Evolutionary conservation across 1,140 invertebrate species (phyloP), one percentile per base, ranked within the genome.

Genomic region (Cyphomyrmex costatus): DNA sequence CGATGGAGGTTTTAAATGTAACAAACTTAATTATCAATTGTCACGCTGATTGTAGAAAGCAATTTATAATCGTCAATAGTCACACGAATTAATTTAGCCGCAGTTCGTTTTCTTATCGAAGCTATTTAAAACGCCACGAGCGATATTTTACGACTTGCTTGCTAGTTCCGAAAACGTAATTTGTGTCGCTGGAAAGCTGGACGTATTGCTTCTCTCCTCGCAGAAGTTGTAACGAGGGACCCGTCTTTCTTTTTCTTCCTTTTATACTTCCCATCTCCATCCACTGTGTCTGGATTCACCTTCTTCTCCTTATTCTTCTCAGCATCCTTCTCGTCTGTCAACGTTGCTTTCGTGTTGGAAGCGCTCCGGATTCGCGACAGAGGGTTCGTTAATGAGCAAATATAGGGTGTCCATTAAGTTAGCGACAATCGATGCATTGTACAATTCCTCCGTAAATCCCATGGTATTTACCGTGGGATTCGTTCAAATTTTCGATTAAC

Each of bases 321-420:
- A 86, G 83, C 85, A 71, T 76, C 85, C 76, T 79, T 80, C 78
- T 85, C 83, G 73, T 85, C 73, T 85, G 82, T 86, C 80, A 86
- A 88, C 89, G 85, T 89, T 88, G 61, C 85, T 71, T 79, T 56
- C 90, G 89, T 89, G 86, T 88, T 91, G 86, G 88, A 91, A 92
- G 89, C 90, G 92, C 89, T 90, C 80, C 71, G 74, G 87, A 91
- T 90, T 93, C 92, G 92, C 90, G 90, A 92, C 92, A 88, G 92
- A 93, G 92, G 92, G 92, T 92, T 93, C 91, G 88, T 93, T 94
- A 94, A 93, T 94, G 92, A 93, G 91, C 91, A 93, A 92, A 93
- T 92, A 93, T 90, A 92, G 91, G 87, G 90, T 90, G 90, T 90
- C 92, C 91, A 93, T 94, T 93, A 92, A 92, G 87, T 93, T 85